phyloP scores from a whole-genome alignment of 2,797 vertebrate species.

The Rhinogobio ventralis region DNA sequence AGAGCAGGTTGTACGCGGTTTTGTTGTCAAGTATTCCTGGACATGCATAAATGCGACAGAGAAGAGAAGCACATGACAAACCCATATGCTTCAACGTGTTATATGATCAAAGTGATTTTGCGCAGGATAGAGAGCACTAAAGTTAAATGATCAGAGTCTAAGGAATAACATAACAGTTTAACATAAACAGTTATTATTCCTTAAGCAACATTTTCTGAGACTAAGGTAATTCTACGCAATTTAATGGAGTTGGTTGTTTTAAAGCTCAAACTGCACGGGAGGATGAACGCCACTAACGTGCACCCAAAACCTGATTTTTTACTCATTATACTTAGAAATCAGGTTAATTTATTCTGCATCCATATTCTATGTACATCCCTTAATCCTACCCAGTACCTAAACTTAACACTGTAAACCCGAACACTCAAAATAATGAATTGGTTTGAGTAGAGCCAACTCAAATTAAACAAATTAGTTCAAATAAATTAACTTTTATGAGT shows the following conservation, averaged over 20 bases:
- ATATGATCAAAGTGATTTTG: constrained; percentile 37
- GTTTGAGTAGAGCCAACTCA: too few relatives aligned
- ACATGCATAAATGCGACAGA: constrained; percentile 49
- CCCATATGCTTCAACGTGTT: constrained; percentile 35
- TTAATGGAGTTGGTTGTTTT: neutral
- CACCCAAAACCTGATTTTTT: neutral
- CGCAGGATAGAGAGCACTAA: neutral
- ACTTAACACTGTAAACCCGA: too few relatives aligned
- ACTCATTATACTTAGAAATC: neutral
- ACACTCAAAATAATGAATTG: too few relatives aligned
- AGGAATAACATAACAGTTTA: neutral
- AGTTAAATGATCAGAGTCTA: neutral
- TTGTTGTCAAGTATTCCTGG: constrained; percentile 49
- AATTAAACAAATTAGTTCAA: too few relatives aligned
- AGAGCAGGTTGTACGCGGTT: constrained; percentile 16
- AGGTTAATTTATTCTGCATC: too few relatives aligned
- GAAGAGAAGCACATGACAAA: constrained; percentile 30
- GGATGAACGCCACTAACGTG: neutral
- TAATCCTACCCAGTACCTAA: too few relatives aligned
- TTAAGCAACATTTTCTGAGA: neutral
- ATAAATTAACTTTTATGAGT: too few relatives aligned
- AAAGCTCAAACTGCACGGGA: neutral
- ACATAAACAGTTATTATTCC: neutral
- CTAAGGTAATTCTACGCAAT: neutral
- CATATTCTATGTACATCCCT: too few relatives aligned